Percentiles rank a stretch among this genome's conserved stretches.
Conservation (phyloP, 2,888 invertebrate species). For the Perizoma flavofasciatum region DNA sequence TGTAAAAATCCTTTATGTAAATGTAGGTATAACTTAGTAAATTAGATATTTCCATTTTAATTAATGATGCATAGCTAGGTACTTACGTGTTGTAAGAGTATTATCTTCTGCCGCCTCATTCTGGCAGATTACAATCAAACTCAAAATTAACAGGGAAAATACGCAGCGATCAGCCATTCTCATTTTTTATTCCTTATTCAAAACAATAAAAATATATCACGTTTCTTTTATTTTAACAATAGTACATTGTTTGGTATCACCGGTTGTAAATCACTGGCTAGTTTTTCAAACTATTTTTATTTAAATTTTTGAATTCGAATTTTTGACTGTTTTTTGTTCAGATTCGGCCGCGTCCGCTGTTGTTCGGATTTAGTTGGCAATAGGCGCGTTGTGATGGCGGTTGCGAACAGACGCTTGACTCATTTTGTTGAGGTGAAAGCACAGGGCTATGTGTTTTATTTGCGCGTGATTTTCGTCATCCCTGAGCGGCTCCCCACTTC, state of each 20-base stretch:
- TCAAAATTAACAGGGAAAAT: conserved; percentile 64
- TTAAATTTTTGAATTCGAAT: conserved; percentile 25
- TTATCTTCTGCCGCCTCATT: conserved; percentile 67
- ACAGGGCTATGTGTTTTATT: conserved; percentile 75
- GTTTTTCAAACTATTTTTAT: conserved; percentile 11
- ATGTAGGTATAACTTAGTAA: not conserved
- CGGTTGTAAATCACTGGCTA: conserved; percentile 41
- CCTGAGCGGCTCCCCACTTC: conserved; percentile 67
- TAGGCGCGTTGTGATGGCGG: conserved; percentile 55
- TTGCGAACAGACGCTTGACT: conserved; percentile 63
- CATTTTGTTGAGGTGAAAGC: conserved; percentile 81
- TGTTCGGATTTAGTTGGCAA: conserved; percentile 61
- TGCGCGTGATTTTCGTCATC: conserved; percentile 77
- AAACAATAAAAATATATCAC: conserved; percentile 39
- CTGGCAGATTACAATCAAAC: conserved; percentile 62
- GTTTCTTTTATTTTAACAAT: conserved; percentile 32
- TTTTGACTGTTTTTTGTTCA: conserved; percentile 46
- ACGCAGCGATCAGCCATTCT: conserved; percentile 65
- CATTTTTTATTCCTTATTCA: conserved; percentile 42
- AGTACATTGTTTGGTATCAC: conserved; percentile 45
- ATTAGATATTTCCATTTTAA: not conserved
- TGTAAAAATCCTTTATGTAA: no score
- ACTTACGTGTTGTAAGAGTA: conserved; percentile 68
- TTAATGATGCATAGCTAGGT: not conserved
- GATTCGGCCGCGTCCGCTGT: conserved; percentile 64